These are phyloP conservation scores for Umimayanthus kanabou DNA, from an alignment of 92 coral and sea anemone genomes.

Conservation along the genomic window DNA sequence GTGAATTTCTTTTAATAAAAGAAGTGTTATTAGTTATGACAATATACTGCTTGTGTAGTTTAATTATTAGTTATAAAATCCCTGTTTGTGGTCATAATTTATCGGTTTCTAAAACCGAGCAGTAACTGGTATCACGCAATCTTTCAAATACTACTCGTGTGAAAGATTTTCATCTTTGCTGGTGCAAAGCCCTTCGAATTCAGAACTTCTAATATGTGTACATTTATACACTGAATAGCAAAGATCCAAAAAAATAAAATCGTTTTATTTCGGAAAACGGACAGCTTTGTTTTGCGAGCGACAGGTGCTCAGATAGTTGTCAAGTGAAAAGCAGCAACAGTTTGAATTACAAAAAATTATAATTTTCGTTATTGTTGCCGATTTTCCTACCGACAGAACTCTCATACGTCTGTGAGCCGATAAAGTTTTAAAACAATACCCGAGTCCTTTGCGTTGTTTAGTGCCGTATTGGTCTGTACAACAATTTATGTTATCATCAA, in stretches of 20 bases:
- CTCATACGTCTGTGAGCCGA: not conserved
- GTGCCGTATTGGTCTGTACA: not conserved
- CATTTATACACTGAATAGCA: not conserved
- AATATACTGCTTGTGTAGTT: not conserved
- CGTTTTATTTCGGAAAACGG: not conserved
- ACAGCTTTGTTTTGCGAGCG: not conserved
- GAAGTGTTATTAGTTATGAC: not conserved
- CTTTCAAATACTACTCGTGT: not conserved
- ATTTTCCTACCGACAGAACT: not conserved
- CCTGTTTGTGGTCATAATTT: not conserved
- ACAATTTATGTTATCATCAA: not conserved
- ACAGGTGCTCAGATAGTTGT: constrained; percentile 12
- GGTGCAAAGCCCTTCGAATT: not conserved
- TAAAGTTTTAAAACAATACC: not conserved
- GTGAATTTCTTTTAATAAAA: too few relatives aligned
- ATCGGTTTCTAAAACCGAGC: not conserved
- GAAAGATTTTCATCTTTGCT: not conserved
- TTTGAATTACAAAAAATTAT: not conserved
- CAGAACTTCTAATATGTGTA: not conserved
- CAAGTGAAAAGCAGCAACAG: constrained; percentile 8
- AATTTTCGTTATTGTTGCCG: not conserved
- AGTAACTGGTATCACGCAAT: not conserved
- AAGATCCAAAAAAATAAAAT: not conserved
- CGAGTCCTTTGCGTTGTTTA: not conserved
- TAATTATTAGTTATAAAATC: not conserved